Evolutionary conservation across 2,113 vertebrate genomes (phyloP).

Genomic region (Anhinga anhinga): DNA sequence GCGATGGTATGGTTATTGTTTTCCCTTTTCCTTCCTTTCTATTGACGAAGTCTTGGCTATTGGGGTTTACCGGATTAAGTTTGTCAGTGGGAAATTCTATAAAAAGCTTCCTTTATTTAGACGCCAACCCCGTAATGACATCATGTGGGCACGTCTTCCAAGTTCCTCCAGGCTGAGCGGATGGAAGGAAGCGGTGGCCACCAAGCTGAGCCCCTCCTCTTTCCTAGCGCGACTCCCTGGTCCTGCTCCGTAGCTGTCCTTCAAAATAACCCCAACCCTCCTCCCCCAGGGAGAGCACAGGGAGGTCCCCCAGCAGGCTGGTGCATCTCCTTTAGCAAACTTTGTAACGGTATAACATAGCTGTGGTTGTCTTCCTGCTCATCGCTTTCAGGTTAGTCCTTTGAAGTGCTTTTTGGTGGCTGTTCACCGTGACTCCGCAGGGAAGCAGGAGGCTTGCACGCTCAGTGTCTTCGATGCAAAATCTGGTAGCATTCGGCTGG

Average conservation of each 20-base stretch:
- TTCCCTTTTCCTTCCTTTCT: conserved; percentile 22
- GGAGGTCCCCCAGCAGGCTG: no score
- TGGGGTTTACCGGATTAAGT: not conserved
- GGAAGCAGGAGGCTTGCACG: not conserved
- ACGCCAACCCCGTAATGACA: not conserved
- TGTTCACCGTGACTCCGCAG: not conserved
- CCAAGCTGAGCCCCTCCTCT: not conserved
- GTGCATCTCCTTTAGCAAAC: not conserved
- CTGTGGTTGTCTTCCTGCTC: not conserved
- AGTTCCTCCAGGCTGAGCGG: not conserved
- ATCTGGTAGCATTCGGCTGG: no score
- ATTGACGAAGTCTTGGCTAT: not conserved
- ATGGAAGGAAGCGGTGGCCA: not conserved
- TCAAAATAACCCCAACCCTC: not conserved
- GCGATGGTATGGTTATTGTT: not conserved
- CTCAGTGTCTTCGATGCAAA: rapidly evolving
- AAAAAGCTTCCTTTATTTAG: conserved; percentile 58
- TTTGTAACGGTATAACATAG: not conserved
- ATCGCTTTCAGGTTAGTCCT: not conserved
- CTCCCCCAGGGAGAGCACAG: not conserved
- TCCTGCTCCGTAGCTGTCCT: not conserved
- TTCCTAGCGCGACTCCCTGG: not conserved
- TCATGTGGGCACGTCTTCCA: not conserved
- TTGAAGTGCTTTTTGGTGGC: not conserved
- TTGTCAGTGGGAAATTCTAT: conserved; percentile 43